Evolutionary conservation across 2,113 vertebrate genomes (phyloP).

Genomic region (Mesocricetus auratus): DNA sequence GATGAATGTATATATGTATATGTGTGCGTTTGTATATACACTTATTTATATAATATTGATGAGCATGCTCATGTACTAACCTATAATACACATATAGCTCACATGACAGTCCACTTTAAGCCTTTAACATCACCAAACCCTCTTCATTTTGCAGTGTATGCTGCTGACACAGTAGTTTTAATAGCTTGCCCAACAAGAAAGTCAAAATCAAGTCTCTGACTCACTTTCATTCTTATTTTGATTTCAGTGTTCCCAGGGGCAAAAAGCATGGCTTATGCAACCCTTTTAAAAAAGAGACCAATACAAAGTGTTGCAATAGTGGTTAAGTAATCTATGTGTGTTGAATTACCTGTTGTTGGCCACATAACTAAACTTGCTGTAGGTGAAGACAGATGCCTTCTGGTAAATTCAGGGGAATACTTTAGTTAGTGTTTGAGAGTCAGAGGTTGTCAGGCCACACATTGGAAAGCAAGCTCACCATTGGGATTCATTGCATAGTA

Average conservation of each 20-base stretch:
- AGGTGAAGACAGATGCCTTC: constrained; percentile 24
- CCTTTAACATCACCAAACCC: not conserved
- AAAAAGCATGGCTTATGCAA: constrained; percentile 43
- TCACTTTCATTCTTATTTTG: constrained; percentile 51
- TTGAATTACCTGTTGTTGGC: constrained; percentile 49
- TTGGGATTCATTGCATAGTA: not conserved
- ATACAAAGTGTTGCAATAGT: not conserved
- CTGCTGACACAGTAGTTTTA: not conserved
- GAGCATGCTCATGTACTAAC: not conserved
- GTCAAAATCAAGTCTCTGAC: constrained; percentile 23
- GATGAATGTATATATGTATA: not conserved
- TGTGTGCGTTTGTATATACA: not conserved
- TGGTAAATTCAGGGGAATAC: not conserved
- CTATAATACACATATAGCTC: not conserved
- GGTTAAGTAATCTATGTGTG: constrained; percentile 17
- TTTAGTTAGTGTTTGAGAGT: constrained; percentile 25
- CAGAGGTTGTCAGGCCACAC: not conserved
- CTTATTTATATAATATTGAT: not conserved
- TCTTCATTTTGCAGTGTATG: not conserved
- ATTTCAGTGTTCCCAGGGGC: constrained; percentile 41
- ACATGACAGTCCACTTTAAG: not conserved
- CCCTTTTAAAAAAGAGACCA: constrained; percentile 3
- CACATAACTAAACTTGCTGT: not conserved
- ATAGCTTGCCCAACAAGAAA: constrained; percentile 27
- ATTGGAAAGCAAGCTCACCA: not conserved